Conservation (phyloP, 64 coral and sea anemone genomes). For the Montipora efflorescens region DNA sequence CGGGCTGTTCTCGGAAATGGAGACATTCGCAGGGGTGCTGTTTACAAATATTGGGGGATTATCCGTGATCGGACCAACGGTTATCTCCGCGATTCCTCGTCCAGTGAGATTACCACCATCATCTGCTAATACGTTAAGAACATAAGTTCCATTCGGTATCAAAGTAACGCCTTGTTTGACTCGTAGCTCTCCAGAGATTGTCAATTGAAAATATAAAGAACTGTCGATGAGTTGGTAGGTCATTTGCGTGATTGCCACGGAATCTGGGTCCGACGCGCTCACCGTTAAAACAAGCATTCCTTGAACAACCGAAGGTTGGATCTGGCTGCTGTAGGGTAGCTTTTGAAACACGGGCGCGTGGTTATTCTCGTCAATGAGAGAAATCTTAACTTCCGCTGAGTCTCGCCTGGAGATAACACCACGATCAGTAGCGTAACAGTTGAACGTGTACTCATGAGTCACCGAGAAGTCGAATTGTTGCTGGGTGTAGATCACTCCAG, state of each 20-base stretch:
- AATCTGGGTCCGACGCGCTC: slow-evolving; percentile 77
- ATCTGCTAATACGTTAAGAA: slow-evolving; percentile 72
- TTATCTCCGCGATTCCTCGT: slow-evolving; percentile 71
- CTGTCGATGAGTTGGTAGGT: slow-evolving; percentile 55
- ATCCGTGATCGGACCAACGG: slow-evolving; percentile 59
- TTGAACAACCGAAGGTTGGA: slow-evolving; percentile 1
- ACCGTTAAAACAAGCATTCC: slow-evolving; percentile 46
- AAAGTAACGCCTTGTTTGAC: slow-evolving; percentile 37
- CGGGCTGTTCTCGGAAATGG: slow-evolving; percentile 69
- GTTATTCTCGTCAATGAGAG: slow-evolving; percentile 78
- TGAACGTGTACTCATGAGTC: slow-evolving; percentile 54
- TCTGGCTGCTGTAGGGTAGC: slow-evolving; percentile 51
- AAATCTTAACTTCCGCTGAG: slow-evolving; percentile 57
- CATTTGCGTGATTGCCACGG: slow-evolving; percentile 39
- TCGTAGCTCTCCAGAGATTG: slow-evolving; percentile 58
- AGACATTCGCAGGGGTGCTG: slow-evolving; percentile 65
- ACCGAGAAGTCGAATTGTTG: slow-evolving; percentile 76
- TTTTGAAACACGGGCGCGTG: slow-evolving; percentile 73
- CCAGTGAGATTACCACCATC: slow-evolving; percentile 70
- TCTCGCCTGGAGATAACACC: slow-evolving; percentile 31
- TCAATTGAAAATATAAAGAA: slow-evolving; percentile 43
- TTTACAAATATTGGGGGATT: slow-evolving; percentile 68
- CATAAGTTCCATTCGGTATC: slow-evolving; percentile 58
- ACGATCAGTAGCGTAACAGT: slow-evolving; percentile 75
- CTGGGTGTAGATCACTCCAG: slow-evolving; percentile 84